Conservation (phyloP, 1,140 invertebrate species). For the Lutraria rhynchaena region DNA sequence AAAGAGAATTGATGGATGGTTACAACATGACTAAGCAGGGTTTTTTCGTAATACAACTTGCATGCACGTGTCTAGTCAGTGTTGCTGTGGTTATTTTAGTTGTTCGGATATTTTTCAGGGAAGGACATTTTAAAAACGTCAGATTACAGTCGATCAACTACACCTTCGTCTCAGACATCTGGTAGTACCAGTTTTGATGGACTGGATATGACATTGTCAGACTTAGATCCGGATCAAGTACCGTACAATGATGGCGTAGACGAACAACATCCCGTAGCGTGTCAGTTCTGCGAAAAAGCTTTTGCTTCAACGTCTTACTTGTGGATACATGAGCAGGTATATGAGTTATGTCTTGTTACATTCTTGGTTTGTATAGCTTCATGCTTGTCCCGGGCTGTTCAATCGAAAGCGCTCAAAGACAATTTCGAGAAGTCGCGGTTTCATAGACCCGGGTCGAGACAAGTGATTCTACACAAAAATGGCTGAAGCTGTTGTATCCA, state of each 20-base stretch:
- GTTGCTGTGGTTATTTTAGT: too few species aligned
- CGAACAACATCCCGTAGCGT: slow-evolving; percentile 91
- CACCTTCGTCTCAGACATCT: slow-evolving; percentile 59
- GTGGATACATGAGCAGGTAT: slow-evolving; percentile 95
- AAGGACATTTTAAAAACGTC: neutral
- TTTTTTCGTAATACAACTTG: too few species aligned
- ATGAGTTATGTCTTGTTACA: neutral
- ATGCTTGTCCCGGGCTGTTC: too few species aligned
- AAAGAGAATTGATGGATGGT: too few species aligned
- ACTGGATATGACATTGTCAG: slow-evolving; percentile 10
- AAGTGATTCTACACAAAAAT: too few species aligned
- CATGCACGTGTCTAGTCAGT: too few species aligned
- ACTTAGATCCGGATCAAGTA: slow-evolving; percentile 82
- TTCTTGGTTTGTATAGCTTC: too few species aligned
- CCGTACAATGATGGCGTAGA: slow-evolving; percentile 87
- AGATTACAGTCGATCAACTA: slow-evolving; percentile 49
- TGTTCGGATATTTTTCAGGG: slow-evolving; percentile 5
- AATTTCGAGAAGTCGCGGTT: too few species aligned
- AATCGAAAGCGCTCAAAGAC: too few species aligned
- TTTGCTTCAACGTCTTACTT: slow-evolving; percentile 93
- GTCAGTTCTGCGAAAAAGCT: slow-evolving; percentile 95
- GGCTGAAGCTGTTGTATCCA: too few species aligned
- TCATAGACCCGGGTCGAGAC: too few species aligned
- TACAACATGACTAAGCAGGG: too few species aligned
- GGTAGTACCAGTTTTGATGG: neutral